A percentile compares a stretch with the other conserved stretches of the same genome.
Evolutionary conservation across 1,140 invertebrate genomes (phyloP).

Genomic region (Tachypleus tridentatus): DNA sequence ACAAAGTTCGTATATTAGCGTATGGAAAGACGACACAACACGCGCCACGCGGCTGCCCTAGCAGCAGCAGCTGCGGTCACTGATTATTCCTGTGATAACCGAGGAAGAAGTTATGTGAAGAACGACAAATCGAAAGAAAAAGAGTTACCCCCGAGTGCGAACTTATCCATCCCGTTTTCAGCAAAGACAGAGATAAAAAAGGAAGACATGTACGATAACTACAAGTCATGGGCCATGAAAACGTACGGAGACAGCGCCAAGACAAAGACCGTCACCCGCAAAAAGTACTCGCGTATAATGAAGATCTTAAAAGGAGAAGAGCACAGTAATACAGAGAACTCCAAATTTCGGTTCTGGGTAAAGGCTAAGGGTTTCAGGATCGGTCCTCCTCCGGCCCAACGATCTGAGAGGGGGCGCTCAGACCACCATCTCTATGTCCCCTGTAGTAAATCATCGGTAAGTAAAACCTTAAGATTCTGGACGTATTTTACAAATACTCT

Average conservation of each 20-base stretch:
- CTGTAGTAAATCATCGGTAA: constrained; percentile 49
- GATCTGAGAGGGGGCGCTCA: constrained; percentile 32
- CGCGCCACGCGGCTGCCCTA: constrained; percentile 14
- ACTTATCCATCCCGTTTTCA: no score
- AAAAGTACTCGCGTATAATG: constrained; percentile 77
- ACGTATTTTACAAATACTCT: no score
- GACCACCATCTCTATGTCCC: constrained; percentile 48
- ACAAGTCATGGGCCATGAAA: constrained; percentile 70
- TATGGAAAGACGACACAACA: constrained; percentile 17
- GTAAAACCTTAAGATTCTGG: constrained; percentile 16
- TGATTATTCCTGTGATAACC: not conserved
- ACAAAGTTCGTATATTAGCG: no score
- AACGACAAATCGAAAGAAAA: no score
- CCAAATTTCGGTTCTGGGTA: constrained; percentile 92
- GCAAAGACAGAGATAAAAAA: no score
- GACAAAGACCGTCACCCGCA: constrained; percentile 86
- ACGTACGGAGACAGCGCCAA: constrained; percentile 89
- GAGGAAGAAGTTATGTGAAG: no score
- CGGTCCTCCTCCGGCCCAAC: constrained; percentile 49
- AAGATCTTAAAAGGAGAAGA: constrained; percentile 79
- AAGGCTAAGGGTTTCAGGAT: constrained; percentile 85
- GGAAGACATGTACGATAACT: constrained; percentile 40
- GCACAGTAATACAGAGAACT: constrained; percentile 69
- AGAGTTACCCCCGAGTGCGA: no score
- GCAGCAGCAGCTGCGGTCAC: constrained; percentile 9